These are phyloP conservation scores for Hemicentrotus pulcherrimus DNA, from an alignment of 35 echinoderm and acorn worm genomes.

Conservation along the genomic window DNA sequence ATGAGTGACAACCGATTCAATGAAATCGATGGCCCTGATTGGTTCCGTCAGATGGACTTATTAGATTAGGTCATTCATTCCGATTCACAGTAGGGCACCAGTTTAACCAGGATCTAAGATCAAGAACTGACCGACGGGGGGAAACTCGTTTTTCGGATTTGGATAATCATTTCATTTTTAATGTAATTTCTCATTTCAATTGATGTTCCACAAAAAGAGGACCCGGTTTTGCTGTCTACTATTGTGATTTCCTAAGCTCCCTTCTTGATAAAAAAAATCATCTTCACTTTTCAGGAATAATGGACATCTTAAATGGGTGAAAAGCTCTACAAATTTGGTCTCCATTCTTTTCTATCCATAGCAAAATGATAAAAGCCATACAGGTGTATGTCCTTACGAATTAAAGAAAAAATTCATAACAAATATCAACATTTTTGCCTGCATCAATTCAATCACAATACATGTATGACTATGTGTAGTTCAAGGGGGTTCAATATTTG, in stretches of 20 bases:
- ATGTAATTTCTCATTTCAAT: not conserved
- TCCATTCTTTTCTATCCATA: not conserved
- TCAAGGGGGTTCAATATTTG: too few species aligned
- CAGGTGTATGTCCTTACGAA: too few species aligned
- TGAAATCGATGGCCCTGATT: not conserved
- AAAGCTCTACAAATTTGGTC: not conserved
- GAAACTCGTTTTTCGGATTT: not conserved
- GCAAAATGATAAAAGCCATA: too few species aligned
- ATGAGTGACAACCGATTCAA: not conserved
- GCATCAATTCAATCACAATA: too few species aligned
- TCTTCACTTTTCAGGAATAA: not conserved
- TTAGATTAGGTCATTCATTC: conserved; percentile 12
- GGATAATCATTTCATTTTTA: not conserved
- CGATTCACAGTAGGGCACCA: not conserved
- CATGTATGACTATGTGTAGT: too few species aligned
- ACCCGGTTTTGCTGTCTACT: too few species aligned
- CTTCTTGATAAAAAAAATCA: too few species aligned
- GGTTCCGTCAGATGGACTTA: not conserved
- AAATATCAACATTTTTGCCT: too few species aligned
- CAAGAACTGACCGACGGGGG: not conserved
- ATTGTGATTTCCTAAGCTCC: too few species aligned
- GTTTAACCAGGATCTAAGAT: not conserved
- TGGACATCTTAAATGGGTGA: not conserved
- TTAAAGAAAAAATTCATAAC: too few species aligned
- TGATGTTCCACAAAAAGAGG: not conserved